Base-by-base conservation (phyloP, 2,888 invertebrate genomes). In the Stratiomys singularior region DNA sequence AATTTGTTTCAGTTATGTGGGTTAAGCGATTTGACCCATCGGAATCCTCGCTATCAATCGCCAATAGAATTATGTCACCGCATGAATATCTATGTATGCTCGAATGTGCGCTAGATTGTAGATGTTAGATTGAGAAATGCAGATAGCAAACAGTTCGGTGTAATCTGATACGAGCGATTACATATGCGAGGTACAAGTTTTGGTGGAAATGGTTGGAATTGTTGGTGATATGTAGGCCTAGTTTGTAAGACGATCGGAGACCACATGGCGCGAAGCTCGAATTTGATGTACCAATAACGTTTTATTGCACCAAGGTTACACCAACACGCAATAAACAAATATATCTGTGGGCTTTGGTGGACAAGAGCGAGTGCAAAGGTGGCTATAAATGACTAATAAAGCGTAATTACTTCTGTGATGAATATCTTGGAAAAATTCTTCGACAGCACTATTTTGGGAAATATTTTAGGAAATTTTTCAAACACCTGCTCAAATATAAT, bases 11-110 rank as follows among this genome's bases (percentile, higher is more conserved):
- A 18, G n/a, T 56, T 72, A 37, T 74, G 28, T 74, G 56, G 72
- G 72, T 72, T 72, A 60, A 74, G 37, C 21, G 74, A 30, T 30
- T 74, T 58, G 37, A 74, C 23, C 74, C 37, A 37, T 37, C 37
- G 5, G 37, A 21, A 60, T 74, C 74, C n/a, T 58, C 60, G 60
- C 23, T 60, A 60, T 37, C 37, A 37, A 37, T 60, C 60, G 25
- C 60, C 60, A 60, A 25, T 60, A 25, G 60, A 60, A 60, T 60
- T 60, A 60, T 25, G 60, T 60, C 60, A 60, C 23, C 23, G 5
- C 23, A 60, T 15, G 18, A 60, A 23, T 25, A 18, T 21, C 25
- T 52, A 9, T 9, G 18, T 18, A 52, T 52, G 52, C 4, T 3
- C 18, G 15, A 13, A 52, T 52, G 52, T 18, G 18, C 18, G 3